phyloP scores from a whole-genome alignment of 1,140 invertebrate species.

The Schlechtendalia chinensis region DNA sequence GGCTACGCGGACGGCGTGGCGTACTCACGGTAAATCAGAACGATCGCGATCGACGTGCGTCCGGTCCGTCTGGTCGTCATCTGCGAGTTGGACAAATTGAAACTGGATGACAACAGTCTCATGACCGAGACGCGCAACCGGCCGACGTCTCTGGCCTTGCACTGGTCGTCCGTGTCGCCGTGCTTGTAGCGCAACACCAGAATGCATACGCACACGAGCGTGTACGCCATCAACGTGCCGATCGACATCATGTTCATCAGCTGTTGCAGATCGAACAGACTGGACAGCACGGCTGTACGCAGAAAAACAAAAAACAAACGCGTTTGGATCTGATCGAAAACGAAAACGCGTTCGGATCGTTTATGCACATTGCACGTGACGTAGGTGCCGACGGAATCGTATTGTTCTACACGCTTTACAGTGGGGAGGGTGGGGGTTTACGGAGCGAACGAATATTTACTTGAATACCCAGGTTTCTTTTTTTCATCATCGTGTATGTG shows the following conservation, averaged over 20 bases:
- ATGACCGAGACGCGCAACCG: not conserved
- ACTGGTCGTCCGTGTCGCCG: not conserved
- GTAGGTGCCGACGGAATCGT: too few species aligned
- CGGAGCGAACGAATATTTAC: too few species aligned
- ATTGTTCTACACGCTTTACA: too few species aligned
- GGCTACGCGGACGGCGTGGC: too few species aligned
- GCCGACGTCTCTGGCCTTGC: not conserved
- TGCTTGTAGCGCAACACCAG: conserved; percentile 70
- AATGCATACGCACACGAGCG: conserved; percentile 84
- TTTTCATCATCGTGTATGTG: too few species aligned
- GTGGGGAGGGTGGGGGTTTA: too few species aligned
- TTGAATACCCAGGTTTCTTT: too few species aligned
- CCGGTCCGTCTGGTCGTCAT: not conserved
- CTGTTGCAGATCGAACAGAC: conserved; percentile 84
- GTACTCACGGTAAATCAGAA: conserved; percentile 27
- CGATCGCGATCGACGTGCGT: conserved; percentile 1
- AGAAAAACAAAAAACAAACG: not conserved
- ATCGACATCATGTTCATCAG: conserved; percentile 95
- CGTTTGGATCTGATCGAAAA: too few species aligned
- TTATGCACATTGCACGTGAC: too few species aligned
- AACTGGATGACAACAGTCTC: not conserved
- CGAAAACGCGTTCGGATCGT: too few species aligned
- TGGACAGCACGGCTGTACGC: conserved; percentile 71
- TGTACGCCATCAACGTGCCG: conserved; percentile 87
- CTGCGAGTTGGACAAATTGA: not conserved